Evolutionary conservation across 2,888 invertebrate species (phyloP), one percentile per base, ranked within the genome.

Genomic region (Mythimna vitellina): DNA sequence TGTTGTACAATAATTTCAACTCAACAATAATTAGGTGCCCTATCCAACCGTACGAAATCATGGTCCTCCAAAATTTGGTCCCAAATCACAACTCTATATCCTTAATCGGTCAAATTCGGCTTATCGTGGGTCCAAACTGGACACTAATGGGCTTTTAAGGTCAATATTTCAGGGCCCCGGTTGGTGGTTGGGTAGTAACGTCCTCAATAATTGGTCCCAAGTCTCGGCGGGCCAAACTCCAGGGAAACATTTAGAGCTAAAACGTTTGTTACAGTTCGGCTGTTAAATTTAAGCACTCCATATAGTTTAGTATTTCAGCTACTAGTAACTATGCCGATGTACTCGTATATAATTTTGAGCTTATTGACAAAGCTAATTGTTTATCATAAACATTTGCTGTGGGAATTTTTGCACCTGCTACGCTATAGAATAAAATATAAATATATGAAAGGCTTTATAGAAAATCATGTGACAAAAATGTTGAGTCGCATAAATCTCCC

Each of bases 71-170:
- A 84, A 83, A 79, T 83, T 83, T 85, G 85, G 83, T 86, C 85
- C 86, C 85, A 88, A 89, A 91, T 90, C 88, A 90, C 86, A 86
- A 87, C 87, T 87, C 87, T 86, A 89, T 88, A 89, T 85, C 91
- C 91, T 89, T 89, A 91, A 92, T 92, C 89, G 92, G 87, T 90
- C 90, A 88, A 91, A 92, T 92, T 91, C 90, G 91, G 82, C 92
- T 94, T 93, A 93, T 93, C 91, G 89, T 88, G 89, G 91, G 86
- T 84, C 85, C 87, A 90, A 90, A 89, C 88, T 93, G 91, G 90
- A 90, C 91, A 90, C 89, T 95, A 95, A 95, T 95, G 92, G 92
- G 88, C 91, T 92, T 93, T 92, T 89, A 91, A 90, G 93, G 93
- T 93, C 93, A 93, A 94, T 95, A 95, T 93, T 93, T 95, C 91